Evolutionary conservation across 2,797 vertebrate genomes (phyloP).

Genomic region (Carduelis carduelis): DNA sequence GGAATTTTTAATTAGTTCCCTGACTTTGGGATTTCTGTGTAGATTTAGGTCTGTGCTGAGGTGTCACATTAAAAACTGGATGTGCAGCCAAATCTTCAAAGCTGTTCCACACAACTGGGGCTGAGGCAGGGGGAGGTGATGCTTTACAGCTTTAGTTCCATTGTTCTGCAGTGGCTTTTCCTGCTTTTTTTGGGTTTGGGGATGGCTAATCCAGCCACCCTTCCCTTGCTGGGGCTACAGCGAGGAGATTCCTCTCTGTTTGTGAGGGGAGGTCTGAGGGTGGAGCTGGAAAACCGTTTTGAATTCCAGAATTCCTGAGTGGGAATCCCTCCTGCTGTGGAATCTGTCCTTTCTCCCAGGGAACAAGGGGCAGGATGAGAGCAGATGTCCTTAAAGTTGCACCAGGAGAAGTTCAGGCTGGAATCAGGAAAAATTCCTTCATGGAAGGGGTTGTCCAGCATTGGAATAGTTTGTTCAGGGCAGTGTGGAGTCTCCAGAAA

Average conservation of each 20-base stretch:
- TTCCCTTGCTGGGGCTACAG: not conserved
- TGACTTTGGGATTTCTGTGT: slow-evolving; percentile 38
- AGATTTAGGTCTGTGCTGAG: not conserved
- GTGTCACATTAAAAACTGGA: not conserved
- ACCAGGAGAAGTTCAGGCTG: not conserved
- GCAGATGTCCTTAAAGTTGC: not conserved
- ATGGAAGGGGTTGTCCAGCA: not conserved
- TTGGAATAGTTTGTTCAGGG: not conserved
- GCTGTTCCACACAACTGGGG: not conserved
- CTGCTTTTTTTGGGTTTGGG: not conserved
- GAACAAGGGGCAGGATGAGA: not conserved
- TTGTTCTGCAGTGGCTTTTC: not conserved
- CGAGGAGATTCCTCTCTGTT: rapidly evolving
- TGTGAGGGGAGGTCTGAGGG: not conserved
- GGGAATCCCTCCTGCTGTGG: not conserved
- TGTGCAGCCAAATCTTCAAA: slow-evolving; percentile 24
- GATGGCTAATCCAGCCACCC: not conserved
- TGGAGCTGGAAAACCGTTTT: not conserved
- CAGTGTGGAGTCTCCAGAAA: not conserved
- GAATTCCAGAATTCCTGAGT: not conserved
- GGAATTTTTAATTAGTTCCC: slow-evolving; percentile 45
- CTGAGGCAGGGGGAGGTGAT: not conserved
- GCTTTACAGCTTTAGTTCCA: not conserved
- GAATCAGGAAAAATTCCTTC: not conserved
- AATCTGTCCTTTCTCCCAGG: not conserved